These are phyloP conservation scores for Puntigrus tetrazona DNA, from an alignment of 2,113 vertebrate species.

Conservation along the genomic window DNA sequence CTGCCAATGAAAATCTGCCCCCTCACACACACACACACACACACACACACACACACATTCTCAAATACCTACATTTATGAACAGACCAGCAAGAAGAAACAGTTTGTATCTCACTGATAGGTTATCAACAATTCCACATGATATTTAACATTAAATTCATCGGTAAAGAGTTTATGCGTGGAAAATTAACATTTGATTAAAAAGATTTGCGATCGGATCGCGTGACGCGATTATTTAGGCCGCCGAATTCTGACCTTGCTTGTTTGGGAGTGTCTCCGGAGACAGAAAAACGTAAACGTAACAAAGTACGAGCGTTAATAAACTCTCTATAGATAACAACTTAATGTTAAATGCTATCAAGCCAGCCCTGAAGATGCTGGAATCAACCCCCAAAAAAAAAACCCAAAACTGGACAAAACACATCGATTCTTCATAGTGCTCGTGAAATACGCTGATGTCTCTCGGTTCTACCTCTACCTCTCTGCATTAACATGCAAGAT, in stretches of 20 bases:
- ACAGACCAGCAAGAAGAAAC: constrained; percentile 30
- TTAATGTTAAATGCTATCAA: constrained; percentile 22
- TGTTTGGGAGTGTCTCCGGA: constrained; percentile 6
- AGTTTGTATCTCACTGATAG: constrained; percentile 11
- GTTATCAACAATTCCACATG: constrained; percentile 28
- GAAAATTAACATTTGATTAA: constrained; percentile 14
- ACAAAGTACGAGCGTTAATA: constrained; percentile 32
- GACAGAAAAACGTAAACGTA: background rate
- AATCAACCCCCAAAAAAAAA: constrained; percentile 1
- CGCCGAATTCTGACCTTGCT: background rate
- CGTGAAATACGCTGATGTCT: constrained; percentile 35
- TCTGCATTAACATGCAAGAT: constrained; percentile 54
- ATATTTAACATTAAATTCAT: constrained; percentile 37
- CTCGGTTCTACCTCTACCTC: constrained; percentile 37
- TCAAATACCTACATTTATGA: constrained; percentile 8
- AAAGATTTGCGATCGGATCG: constrained; percentile 33
- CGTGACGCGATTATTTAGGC: constrained; percentile 9
- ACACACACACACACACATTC: constrained; percentile 28
- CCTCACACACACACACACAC: background rate
- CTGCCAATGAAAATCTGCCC: constrained; percentile 36
- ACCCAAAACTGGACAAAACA: constrained; percentile 56
- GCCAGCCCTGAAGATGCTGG: constrained; percentile 16
- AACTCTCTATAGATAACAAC: constrained; percentile 44
- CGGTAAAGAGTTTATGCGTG: constrained; percentile 36
- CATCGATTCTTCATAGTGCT: constrained; percentile 16